Percentiles rank a stretch among this genome's conserved stretches.
phyloP scores from a whole-genome alignment of 2,113 vertebrate species.

The Fukomys damarensis region DNA sequence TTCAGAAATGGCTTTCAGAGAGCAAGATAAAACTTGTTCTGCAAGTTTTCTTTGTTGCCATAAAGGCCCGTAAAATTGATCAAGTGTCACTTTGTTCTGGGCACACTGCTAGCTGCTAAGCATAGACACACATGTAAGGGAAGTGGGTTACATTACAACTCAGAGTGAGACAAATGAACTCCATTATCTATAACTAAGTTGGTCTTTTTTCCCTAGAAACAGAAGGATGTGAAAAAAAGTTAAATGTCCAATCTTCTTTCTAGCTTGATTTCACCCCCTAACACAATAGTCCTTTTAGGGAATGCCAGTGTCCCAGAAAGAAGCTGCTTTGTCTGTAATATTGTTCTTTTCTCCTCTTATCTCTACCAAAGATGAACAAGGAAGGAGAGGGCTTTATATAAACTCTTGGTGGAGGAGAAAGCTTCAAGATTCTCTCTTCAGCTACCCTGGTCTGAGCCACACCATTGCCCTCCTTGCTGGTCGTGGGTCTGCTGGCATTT shows the following conservation, averaged over 20 bases:
- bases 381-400: neutral
- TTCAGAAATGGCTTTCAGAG: constrained; percentile 2
- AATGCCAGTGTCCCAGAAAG: neutral
- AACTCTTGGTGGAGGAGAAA: neutral
- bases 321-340: neutral
- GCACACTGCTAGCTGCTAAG: neutral
- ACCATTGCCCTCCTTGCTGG: neutral
- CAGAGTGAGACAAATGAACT: neutral
- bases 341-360: too few species aligned
- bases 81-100: neutral
- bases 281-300: neutral
- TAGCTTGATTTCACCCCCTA: neutral
- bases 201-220: neutral
- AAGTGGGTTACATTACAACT: neutral
- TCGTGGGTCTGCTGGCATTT: neutral
- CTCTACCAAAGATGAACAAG: neutral
- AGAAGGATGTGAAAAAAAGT: neutral
- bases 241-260: neutral
- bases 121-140: too few species aligned
- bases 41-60: neutral
- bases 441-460: neutral
- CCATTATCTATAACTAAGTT: neutral
- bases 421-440: neutral
- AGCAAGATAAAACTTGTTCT: neutral
- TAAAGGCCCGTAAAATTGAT: neutral